phyloP scores from a whole-genome alignment of 2,797 vertebrate genomes.

The Rhinoraja longicauda region DNA sequence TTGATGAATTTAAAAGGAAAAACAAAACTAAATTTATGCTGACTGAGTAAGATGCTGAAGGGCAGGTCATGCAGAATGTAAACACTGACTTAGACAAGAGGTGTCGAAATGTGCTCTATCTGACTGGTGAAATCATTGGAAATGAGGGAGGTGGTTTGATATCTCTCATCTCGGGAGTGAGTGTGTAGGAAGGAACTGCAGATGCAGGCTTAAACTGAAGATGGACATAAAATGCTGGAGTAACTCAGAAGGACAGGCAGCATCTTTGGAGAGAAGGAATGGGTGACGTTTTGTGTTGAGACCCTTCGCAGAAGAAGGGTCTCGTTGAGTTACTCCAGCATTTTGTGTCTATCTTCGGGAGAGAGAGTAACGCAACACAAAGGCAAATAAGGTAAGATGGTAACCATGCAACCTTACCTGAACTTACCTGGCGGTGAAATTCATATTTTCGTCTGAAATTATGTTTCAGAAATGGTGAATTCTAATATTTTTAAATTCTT shows the following conservation, averaged over 20 bases:
- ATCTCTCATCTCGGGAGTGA: background rate
- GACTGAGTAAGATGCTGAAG: background rate
- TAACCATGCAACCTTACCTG: background rate
- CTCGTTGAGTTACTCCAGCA: too few relatives aligned
- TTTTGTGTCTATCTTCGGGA: background rate
- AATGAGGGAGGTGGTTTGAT: background rate
- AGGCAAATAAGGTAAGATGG: background rate
- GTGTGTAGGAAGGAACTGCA: too few relatives aligned
- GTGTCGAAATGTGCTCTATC: background rate
- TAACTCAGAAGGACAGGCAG: too few relatives aligned
- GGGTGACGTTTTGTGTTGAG: too few relatives aligned
- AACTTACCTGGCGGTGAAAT: background rate
- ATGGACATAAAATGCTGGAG: too few relatives aligned
- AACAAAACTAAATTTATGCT: background rate
- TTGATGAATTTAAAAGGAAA: background rate
- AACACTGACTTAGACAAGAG: background rate
- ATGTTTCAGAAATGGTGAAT: background rate
- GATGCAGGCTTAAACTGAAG: too few relatives aligned
- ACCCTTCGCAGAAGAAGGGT: too few relatives aligned
- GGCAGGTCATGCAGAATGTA: background rate
- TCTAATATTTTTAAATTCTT: background rate
- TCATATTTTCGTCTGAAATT: constrained; percentile 10
- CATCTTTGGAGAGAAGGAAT: too few relatives aligned
- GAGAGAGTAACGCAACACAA: background rate
- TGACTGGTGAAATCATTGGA: background rate